These are phyloP conservation scores for Chelonus formosanus DNA, from an alignment of 2,888 invertebrate genomes.

Conservation along the genomic window DNA sequence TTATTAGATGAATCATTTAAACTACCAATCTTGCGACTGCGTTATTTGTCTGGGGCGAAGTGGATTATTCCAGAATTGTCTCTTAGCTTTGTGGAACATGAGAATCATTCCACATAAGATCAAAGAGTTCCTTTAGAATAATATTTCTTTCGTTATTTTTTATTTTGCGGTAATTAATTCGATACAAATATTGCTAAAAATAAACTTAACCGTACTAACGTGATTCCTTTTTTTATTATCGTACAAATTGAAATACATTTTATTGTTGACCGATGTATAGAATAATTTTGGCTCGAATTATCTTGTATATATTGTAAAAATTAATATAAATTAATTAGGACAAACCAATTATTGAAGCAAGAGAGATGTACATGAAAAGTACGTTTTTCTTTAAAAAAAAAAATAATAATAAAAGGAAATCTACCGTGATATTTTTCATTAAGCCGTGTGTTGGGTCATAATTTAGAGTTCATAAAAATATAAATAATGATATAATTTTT, in stretches of 20 bases:
- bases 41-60: neutral
- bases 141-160: too few species aligned
- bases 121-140: too few species aligned
- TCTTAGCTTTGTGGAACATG: conserved; percentile 28
- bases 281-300: conserved; percentile 29
- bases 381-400: neutral
- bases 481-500: conserved; percentile 10
- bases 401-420: too few species aligned
- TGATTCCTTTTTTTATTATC: conserved; percentile 8
- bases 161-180: too few species aligned
- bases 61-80: conserved; percentile 16
- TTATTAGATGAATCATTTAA: conserved; percentile 26
- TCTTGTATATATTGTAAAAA: conserved; percentile 43
- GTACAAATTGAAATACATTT: conserved; percentile 16
- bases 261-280: conserved; percentile 6
- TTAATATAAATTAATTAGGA: conserved; percentile 25
- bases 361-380: conserved; percentile 9
- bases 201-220: conserved; percentile 1
- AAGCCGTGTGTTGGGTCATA: neutral
- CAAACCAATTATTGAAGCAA: conserved; percentile 19
- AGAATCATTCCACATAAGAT: conserved; percentile 30
- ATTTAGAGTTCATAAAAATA: neutral
- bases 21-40: conserved; percentile 6
- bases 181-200: neutral
- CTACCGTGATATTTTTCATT: too few species aligned